Conservation (phyloP, 2,797 vertebrate species). For the Propithecus deckenii region DNA sequence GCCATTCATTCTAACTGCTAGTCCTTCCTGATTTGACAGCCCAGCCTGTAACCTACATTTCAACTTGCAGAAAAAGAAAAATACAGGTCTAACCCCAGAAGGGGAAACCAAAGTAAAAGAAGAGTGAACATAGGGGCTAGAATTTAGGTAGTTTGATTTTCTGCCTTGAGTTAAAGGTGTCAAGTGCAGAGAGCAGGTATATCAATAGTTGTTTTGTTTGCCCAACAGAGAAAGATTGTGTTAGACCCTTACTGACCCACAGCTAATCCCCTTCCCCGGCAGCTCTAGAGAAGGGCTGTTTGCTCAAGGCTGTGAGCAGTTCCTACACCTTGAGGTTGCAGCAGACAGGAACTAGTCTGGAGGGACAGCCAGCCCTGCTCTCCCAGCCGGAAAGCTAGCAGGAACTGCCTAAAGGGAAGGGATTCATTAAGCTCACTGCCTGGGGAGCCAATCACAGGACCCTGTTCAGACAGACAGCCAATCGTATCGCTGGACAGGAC, state of each 20-base stretch:
- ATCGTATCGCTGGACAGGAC: not conserved
- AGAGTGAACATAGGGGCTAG: not conserved
- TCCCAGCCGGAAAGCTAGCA: not conserved
- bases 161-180: slow-evolving; percentile 46
- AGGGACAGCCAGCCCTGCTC: not conserved
- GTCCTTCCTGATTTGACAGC: slow-evolving; percentile 2
- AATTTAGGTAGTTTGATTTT: slow-evolving; percentile 46
- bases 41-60: slow-evolving; percentile 45
- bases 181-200: slow-evolving; percentile 13
- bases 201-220: slow-evolving; percentile 63
- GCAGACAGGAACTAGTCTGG: not conserved
- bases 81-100: slow-evolving; percentile 34
- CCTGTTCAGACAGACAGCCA: slow-evolving; percentile 7
- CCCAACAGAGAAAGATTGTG: slow-evolving; percentile 53
- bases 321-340: slow-evolving; percentile 1
- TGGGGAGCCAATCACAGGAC: slow-evolving; percentile 56
- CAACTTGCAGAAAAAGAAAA: slow-evolving; percentile 48
- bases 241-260: slow-evolving; percentile 43
- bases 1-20: not conserved
- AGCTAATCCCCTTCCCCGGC: not conserved
- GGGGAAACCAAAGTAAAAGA: slow-evolving; percentile 10
- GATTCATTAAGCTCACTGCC: not conserved
- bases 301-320: not conserved
- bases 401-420: not conserved
- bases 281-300: not conserved